phyloP scores from a whole-genome alignment of 2,113 vertebrate species.

The Toxotes jaculatrix region DNA sequence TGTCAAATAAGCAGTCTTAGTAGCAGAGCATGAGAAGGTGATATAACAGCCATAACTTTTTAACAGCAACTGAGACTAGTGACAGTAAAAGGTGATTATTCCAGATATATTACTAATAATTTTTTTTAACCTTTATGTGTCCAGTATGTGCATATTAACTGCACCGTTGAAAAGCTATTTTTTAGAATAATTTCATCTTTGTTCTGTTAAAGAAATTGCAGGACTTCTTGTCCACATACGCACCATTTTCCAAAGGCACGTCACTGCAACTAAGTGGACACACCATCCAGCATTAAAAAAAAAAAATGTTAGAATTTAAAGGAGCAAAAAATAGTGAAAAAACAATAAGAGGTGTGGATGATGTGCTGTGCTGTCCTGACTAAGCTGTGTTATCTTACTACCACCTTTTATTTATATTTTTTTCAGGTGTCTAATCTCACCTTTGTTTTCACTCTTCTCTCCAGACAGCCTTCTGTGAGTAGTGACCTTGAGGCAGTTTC shows the following conservation, averaged over 20 bases:
- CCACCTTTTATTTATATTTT: neutral
- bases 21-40: neutral
- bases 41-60: neutral
- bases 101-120: neutral
- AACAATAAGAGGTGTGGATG: neutral
- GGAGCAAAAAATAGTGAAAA: neutral
- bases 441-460: conserved; percentile 37
- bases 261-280: neutral
- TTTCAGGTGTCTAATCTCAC: conserved; percentile 12
- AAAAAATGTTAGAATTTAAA: neutral
- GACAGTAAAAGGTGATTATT: neutral
- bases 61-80: neutral
- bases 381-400: conserved; percentile 18
- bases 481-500: conserved; percentile 48
- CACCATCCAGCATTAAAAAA: neutral
- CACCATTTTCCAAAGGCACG: conserved; percentile 3
- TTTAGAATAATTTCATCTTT: conserved; percentile 16
- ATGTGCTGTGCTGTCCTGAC: neutral
- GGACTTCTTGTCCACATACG: neutral
- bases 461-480: conserved; percentile 20
- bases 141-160: neutral
- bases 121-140: neutral
- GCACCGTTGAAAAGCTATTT: neutral
- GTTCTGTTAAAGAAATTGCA: neutral
- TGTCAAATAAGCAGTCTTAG: neutral